Percentiles rank a stretch among this genome's conserved stretches.
Conservation (phyloP, 2,888 invertebrate genomes). For the Sinhomidia bicolor region DNA sequence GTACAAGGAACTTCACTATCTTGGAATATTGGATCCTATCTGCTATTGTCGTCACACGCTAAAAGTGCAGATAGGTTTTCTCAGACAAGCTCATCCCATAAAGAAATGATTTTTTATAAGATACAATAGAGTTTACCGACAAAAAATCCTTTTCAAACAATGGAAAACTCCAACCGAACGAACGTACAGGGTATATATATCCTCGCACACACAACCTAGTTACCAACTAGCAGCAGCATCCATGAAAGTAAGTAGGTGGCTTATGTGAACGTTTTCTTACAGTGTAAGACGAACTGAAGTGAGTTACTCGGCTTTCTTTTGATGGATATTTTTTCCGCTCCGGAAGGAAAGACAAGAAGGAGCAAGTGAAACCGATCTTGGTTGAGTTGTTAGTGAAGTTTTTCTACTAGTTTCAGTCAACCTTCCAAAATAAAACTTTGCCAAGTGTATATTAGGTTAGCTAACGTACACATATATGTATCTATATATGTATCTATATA, state of each 20-base stretch:
- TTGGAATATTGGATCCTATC: not conserved
- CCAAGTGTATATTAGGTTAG: no score
- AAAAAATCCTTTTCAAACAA: slow-evolving; percentile 17
- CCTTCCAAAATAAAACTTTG: not conserved
- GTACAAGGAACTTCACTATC: not conserved
- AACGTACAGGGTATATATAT: not conserved
- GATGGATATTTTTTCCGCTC: slow-evolving; percentile 48
- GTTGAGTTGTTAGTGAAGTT: slow-evolving; percentile 21
- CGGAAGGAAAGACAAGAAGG: slow-evolving; percentile 48
- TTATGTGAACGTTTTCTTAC: not conserved
- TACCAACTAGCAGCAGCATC: not conserved
- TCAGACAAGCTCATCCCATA: not conserved
- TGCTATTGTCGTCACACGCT: not conserved
- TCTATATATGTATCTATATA: not conserved
- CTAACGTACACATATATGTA: not conserved
- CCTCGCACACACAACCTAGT: not conserved
- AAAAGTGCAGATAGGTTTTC: not conserved
- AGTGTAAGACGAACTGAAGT: not conserved
- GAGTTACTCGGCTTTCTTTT: slow-evolving; percentile 44
- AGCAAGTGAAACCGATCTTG: slow-evolving; percentile 50
- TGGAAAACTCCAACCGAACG: not conserved
- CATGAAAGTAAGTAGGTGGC: not conserved
- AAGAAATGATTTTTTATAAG: slow-evolving; percentile 13
- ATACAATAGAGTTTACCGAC: slow-evolving; percentile 21
- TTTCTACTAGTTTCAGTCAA: slow-evolving; percentile 25